These are phyloP conservation scores for Oryctes rhinoceros DNA, from an alignment of 1,140 invertebrate species.

Conservation along the genomic window DNA sequence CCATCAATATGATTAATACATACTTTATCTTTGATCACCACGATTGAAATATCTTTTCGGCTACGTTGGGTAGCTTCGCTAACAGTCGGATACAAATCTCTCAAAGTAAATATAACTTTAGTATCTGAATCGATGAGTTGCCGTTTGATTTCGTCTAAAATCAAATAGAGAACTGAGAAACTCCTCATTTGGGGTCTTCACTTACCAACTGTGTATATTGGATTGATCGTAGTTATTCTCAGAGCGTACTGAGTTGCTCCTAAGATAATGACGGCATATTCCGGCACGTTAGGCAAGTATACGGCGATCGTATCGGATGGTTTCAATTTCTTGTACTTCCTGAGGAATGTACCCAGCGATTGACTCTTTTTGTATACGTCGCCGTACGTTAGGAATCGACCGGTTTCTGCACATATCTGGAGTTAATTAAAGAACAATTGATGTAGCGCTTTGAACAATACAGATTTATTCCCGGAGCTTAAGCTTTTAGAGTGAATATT, in stretches of 20 bases:
- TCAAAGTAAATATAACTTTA: constrained; percentile 72
- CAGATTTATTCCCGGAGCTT: too few species aligned
- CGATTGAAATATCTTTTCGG: constrained; percentile 43
- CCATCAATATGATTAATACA: background rate
- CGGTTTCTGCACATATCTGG: constrained; percentile 74
- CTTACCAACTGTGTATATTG: constrained; percentile 76
- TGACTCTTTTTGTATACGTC: constrained; percentile 70
- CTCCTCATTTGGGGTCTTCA: background rate
- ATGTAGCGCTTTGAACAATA: background rate
- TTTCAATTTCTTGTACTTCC: constrained; percentile 70
- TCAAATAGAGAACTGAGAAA: background rate
- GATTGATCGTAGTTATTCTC: constrained; percentile 79
- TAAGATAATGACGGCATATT: constrained; percentile 72
- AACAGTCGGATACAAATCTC: constrained; percentile 62
- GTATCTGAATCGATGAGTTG: constrained; percentile 57
- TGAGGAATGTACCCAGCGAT: constrained; percentile 73
- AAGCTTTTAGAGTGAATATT: too few species aligned
- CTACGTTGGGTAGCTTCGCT: constrained; percentile 57
- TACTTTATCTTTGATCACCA: constrained; percentile 47
- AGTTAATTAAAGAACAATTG: background rate
- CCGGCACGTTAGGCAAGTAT: constrained; percentile 78
- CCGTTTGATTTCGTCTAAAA: constrained; percentile 32
- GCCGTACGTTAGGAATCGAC: constrained; percentile 73
- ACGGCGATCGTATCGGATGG: constrained; percentile 76
- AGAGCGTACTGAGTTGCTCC: constrained; percentile 75